Base-by-base conservation (phyloP, 2,113 vertebrate genomes). In the Sitta europaea region DNA sequence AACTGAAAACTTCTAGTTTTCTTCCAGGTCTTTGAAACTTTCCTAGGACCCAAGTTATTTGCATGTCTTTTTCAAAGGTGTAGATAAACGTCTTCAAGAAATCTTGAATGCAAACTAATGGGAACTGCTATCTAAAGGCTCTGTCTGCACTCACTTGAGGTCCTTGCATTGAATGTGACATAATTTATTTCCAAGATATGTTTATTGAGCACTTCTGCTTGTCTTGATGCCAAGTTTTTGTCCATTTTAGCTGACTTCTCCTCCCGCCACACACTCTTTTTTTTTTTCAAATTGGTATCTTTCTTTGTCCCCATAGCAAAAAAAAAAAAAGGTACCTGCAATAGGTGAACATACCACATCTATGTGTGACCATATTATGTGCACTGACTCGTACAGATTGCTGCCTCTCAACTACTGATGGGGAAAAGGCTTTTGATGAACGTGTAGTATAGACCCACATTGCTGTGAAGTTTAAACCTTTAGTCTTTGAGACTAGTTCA, bases 291-390 rank as follows among this genome's bases (percentile, higher is more conserved):
- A 57, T 36, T 55, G 12, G 4, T 67, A 2, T 66, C 24, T 71
- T n/a, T 58, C 63, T 82, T 78, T 91, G 45, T 87, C n/a, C 45
- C 82, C 40, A 48, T 20, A 61, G 40, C 14, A 31, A 51, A 78
- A 79, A 43, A 67, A 57, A n/a, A 15, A 47, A 58, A 57, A 72
- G 9, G 31, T 42, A 45, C 4, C 20, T 92, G 38, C 65, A 63
- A 1, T 36, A 45, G 20, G 9, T 73, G n/a, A 38, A 24, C 14
- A 8, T 59, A n/a, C 31, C 53, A 12, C 0, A 0, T 75, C 22
- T 61, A 53, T 74, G 35, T 54, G 27, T 55, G 57, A 55, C n/a
- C 12, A 4, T 27, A 6, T 68, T 31, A 13, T 6, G 7, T 2
- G 0, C 25, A 0, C 45, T 50, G 45, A 6, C 28, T 57, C 53